A percentile compares a stretch with the other conserved stretches of the same genome.
These are phyloP conservation scores for Eulemur macaco DNA, from an alignment of 2,113 vertebrate species.

Conservation along the genomic window DNA sequence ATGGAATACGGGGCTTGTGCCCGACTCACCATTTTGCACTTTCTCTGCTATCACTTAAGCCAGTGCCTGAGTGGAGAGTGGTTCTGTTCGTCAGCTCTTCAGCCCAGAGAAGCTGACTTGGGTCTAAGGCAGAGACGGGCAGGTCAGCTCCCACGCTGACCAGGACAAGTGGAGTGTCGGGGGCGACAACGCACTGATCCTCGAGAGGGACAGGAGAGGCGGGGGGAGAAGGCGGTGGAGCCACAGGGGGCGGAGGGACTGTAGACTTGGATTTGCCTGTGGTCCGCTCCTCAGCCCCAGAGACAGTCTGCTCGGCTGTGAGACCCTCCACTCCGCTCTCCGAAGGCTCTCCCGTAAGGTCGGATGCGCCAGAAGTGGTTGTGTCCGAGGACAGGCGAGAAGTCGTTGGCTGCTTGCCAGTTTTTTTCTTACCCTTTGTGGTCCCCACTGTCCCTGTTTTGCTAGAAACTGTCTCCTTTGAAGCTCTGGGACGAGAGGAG, in stretches of 20 bases:
- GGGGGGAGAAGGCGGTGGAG: conserved; percentile 52
- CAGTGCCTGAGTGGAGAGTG: neutral
- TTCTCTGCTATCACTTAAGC: conserved; percentile 67
- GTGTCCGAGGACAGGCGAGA: conserved; percentile 79
- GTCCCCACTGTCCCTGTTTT: conserved; percentile 81
- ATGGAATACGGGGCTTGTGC: neutral
- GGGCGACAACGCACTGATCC: conserved; percentile 30
- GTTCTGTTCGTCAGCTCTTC: conserved; percentile 64
- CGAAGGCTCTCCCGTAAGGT: conserved; percentile 57
- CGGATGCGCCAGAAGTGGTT: conserved; percentile 71
- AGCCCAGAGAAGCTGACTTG: conserved; percentile 64
- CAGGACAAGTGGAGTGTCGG: conserved; percentile 53
- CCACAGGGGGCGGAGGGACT: conserved; percentile 62
- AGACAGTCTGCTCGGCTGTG: conserved; percentile 69
- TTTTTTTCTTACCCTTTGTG: conserved; percentile 85
- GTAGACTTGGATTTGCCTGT: conserved; percentile 57
- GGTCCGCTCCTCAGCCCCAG: conserved; percentile 59
- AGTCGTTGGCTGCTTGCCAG: conserved; percentile 83
- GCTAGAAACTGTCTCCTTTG: conserved; percentile 85
- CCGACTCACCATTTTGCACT: conserved; percentile 79
- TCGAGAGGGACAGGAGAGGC: conserved; percentile 62
- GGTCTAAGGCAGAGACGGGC: conserved; percentile 57
- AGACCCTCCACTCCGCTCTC: conserved; percentile 71
- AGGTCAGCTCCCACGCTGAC: conserved; percentile 33
- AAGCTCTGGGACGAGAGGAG: conserved; percentile 82